Conservation (phyloP, 2,797 vertebrate genomes). For the Siniperca undulata region DNA sequence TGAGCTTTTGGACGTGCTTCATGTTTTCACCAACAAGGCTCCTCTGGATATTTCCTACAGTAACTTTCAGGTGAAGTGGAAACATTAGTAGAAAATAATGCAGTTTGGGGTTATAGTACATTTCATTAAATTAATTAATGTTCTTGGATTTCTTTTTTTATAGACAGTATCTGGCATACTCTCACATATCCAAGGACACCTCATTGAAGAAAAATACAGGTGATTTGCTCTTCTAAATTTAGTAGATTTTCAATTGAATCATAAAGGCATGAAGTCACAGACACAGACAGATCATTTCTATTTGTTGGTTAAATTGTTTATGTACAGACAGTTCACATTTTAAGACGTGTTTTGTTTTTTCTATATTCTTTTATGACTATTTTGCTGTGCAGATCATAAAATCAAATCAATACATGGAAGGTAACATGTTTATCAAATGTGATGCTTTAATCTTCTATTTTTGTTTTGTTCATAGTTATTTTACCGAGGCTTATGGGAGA, state of each 20-base stretch:
- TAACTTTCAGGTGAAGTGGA: conserved; percentile 57
- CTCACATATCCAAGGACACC: conserved; percentile 62
- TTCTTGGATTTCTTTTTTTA: conserved; percentile 3
- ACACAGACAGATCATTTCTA: not conserved
- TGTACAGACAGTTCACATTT: not conserved
- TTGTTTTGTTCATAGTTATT: conserved; percentile 56
- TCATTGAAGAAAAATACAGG: conserved; percentile 83
- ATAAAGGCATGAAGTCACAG: not conserved
- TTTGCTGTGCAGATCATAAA: not conserved
- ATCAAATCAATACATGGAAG: not conserved
- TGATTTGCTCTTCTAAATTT: conserved; percentile 43
- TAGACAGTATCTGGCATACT: conserved; percentile 70
- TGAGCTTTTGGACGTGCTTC: conserved; percentile 83
- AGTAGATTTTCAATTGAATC: not conserved
- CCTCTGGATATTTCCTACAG: conserved; percentile 47
- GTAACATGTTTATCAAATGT: not conserved
- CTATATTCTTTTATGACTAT: not conserved
- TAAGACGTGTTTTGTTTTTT: not conserved
- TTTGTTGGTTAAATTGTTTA: not conserved
- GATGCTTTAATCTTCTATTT: not conserved
- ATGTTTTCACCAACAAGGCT: conserved; percentile 71
- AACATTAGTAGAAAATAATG: not conserved
- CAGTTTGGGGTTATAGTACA: accelerated
- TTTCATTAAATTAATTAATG: not conserved
- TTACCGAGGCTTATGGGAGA: conserved; percentile 60